Evolutionary conservation across 2,888 invertebrate species (phyloP), one percentile per base, ranked within the genome.

Genomic region (Conchocele bisecta): DNA sequence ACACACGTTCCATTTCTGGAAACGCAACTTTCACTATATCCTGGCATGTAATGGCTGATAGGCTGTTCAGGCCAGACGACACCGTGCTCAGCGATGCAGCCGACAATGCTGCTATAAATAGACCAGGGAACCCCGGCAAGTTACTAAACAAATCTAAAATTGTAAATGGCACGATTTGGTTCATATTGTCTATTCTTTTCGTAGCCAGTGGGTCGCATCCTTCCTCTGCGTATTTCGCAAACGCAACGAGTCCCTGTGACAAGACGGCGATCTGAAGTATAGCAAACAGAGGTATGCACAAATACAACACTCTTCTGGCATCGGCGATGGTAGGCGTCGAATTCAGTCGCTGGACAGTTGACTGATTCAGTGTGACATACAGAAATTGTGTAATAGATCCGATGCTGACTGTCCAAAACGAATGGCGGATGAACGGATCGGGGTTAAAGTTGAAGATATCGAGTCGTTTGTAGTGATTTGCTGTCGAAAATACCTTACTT

Each of bases 161-260:
- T 24, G 68, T 68, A 22, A 60, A 60, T 5, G 74, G 68, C 13
- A 68, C 35, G 1, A 74, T 57, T 29, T 68, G 68, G 28, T 68
- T 74, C 9, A 56, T 20, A 31, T 60, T 68, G 13, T 15, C 29
- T 4, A 74, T 57, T 46, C 65, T 48, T 20, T 61, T 61, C 0
- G 74, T 60, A 7, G 51, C 54, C 17, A 74, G 50, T 24, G 74
- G 74, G 41, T 74, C 74, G 50, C 74, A 74, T 11, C 68, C 54
- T 24, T 65, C 65, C 6, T 41, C 26, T 2, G 56, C 13, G 29
- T 44, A 73, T 44, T 67, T 68, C 1, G 63, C 61, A 33, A 63
- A 73, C 31, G 64, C 64, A 4, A 59, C 54, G 29, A 67, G 48
- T 11, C 72, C 68, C n/a, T 57, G 44, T 13, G 63, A 22, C 42